phyloP scores from a whole-genome alignment of 2,797 vertebrate species.

The Astyanax mexicanus region DNA sequence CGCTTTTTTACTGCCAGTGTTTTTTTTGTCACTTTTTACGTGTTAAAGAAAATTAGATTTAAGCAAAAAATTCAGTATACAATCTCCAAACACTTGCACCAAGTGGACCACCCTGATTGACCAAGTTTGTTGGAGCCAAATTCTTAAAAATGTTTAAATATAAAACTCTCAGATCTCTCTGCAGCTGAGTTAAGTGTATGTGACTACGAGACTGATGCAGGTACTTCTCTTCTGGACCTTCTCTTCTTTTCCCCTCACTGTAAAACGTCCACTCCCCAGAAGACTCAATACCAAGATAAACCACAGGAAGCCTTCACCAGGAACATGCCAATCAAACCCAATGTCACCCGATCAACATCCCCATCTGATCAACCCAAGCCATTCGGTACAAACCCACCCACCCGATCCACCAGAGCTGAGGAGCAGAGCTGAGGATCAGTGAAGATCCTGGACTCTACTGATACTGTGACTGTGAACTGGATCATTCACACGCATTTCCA shows the following conservation, averaged over 20 bases:
- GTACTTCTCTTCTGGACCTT: conserved; percentile 64
- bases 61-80: too few relatives aligned
- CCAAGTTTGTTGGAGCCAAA: not conserved
- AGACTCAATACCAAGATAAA: conserved; percentile 99
- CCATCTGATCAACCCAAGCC: conserved; percentile 87
- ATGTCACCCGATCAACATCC: too few relatives aligned
- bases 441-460: not conserved
- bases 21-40: too few relatives aligned
- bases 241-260: conserved; percentile 72
- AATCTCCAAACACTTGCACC: too few relatives aligned
- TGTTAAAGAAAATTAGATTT: too few relatives aligned
- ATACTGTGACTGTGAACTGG: conserved; percentile 16
- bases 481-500: not conserved
- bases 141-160: too few relatives aligned
- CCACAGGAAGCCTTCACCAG: conserved; percentile 87
- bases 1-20: too few relatives aligned
- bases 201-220: not conserved
- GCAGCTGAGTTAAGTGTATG: not conserved
- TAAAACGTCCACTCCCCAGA: conserved; percentile 83
- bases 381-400: conserved; percentile 89
- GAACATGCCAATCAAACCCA: conserved; percentile 93
- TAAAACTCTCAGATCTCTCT: too few relatives aligned
- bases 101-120: not conserved
- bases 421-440: not conserved
- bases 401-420: conserved; percentile 92